Evolutionary conservation across 2,888 invertebrate genomes (phyloP).

Genomic region (Mythimna lalbum): DNA sequence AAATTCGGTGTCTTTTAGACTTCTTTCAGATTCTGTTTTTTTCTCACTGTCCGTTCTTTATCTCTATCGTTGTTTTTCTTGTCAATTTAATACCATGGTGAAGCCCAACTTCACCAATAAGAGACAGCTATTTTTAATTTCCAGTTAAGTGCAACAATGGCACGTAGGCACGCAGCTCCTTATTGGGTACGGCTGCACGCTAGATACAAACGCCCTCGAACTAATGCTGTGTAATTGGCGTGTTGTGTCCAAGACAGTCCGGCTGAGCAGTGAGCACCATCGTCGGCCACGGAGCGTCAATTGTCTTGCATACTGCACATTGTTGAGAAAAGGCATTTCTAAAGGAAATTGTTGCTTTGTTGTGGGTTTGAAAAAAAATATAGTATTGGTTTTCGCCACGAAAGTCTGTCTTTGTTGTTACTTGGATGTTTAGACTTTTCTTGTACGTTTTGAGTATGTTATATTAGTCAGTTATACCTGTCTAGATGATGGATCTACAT

Average conservation of each 20-base stretch:
- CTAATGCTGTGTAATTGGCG: constrained; percentile 71
- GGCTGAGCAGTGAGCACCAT: constrained; percentile 59
- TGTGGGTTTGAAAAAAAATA: constrained; percentile 24
- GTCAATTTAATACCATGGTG: constrained; percentile 6
- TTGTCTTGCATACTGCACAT: constrained; percentile 57
- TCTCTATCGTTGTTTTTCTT: not conserved
- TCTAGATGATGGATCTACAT: not conserved
- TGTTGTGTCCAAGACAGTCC: constrained; percentile 59
- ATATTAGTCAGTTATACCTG: not conserved
- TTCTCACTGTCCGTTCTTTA: not conserved
- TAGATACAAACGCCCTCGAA: constrained; percentile 64
- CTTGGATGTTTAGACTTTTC: not conserved
- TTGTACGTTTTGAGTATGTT: not conserved
- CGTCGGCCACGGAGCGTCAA: constrained; percentile 39
- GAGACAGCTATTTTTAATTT: constrained; percentile 50
- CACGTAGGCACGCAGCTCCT: constrained; percentile 54
- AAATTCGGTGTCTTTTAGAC: not conserved
- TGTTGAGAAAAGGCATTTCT: constrained; percentile 35
- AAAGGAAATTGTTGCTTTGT: constrained; percentile 36
- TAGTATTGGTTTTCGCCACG: constrained; percentile 1
- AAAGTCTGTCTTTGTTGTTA: not conserved
- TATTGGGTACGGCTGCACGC: constrained; percentile 53
- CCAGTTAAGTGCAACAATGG: constrained; percentile 48
- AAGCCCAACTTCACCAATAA: constrained; percentile 13
- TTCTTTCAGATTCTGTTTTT: not conserved